A percentile compares a stretch with the other conserved stretches of the same genome.
Conservation (phyloP, 2,113 vertebrate species). For the Himantopus leucocephalus region DNA sequence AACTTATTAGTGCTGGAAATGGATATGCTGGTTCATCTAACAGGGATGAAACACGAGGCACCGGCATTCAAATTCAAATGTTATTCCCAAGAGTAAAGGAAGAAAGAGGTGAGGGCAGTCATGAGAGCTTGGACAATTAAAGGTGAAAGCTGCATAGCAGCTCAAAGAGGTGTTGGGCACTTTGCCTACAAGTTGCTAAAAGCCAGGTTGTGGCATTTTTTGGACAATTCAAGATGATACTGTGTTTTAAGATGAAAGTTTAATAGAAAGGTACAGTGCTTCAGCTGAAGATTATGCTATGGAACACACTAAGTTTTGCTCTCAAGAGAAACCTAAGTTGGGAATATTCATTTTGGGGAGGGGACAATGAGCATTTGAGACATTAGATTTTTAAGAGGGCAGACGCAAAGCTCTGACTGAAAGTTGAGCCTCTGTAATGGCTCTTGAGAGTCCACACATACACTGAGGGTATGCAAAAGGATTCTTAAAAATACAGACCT, state of each 20-base stretch:
- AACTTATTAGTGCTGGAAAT: slow-evolving; percentile 46
- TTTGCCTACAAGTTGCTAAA: background rate
- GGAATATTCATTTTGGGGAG: background rate
- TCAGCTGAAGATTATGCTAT: background rate
- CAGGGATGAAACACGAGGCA: background rate
- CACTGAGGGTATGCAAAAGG: background rate
- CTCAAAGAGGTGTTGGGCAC: background rate
- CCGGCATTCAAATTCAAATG: background rate
- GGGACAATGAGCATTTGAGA: background rate
- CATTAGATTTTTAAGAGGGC: background rate
- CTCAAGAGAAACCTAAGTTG: background rate
- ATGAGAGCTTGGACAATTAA: background rate
- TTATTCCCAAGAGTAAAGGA: background rate
- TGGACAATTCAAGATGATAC: background rate
- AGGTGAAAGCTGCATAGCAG: background rate
- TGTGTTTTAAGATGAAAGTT: background rate
- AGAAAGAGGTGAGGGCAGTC: background rate
- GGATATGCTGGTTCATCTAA: slow-evolving; percentile 27
- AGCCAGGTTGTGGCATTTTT: background rate
- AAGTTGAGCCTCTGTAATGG: background rate
- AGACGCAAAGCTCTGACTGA: background rate
- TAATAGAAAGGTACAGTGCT: background rate
- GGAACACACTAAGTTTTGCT: background rate
- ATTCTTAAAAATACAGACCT: background rate
- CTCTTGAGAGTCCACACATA: background rate